Evolutionary conservation across 1,140 invertebrate genomes (phyloP).

Genomic region (Nephila pilipes): DNA sequence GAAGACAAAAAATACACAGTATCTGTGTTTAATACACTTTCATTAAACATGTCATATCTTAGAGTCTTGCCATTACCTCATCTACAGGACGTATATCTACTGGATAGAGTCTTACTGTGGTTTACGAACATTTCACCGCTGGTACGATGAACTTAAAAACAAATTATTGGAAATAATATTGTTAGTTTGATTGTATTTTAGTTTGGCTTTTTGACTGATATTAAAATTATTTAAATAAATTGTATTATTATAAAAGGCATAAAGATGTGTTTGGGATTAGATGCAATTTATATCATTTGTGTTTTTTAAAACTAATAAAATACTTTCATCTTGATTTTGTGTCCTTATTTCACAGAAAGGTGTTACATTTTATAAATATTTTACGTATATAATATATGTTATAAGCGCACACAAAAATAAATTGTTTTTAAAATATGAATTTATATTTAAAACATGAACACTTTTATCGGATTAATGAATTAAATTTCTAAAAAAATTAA

Average conservation of each 20-base stretch:
- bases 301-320: not conserved
- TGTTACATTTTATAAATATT: not conserved
- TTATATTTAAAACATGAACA: too few species aligned
- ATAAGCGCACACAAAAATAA: too few species aligned
- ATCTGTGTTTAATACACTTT: not conserved
- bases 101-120: not conserved
- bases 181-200: not conserved
- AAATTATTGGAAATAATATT: not conserved
- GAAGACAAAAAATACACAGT: not conserved
- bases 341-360: not conserved
- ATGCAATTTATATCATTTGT: not conserved
- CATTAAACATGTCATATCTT: not conserved
- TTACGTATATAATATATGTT: not conserved
- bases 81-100: not conserved
- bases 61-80: not conserved
- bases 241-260: not conserved
- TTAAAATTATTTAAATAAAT: not conserved
- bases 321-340: not conserved
- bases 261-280: not conserved
- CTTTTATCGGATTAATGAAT: too few species aligned
- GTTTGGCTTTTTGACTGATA: not conserved
- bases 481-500: too few species aligned
- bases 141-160: constrained; percentile 22
- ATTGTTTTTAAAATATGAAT: too few species aligned
- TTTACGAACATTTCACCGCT: constrained; percentile 9